Base-by-base conservation (phyloP, 1,140 invertebrate species). In the Manduca sexta region DNA sequence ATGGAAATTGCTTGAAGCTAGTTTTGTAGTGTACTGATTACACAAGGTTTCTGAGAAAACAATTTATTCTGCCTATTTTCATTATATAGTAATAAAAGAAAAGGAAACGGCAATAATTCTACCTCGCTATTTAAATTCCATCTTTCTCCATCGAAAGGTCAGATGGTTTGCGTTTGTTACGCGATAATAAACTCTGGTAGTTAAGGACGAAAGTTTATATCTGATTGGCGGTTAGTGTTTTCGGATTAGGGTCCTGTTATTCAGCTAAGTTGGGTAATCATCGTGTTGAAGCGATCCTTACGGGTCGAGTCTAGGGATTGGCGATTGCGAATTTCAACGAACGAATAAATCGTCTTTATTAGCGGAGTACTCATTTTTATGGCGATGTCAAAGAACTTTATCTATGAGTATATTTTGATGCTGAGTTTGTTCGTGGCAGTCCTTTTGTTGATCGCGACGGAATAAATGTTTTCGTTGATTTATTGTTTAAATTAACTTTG, bases 201-300 rank as follows among this genome's bases (percentile, higher is more conserved):
- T 38, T 17, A 2, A 1, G 2, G 0, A 5, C 7, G 5, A 16
- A 40, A 15, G 38, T 40, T 18, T 17, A 11, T 40, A 14, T 40
- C 15, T 40, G 38, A 16, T 16, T 40, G 38, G 10, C 38, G 30
- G 30, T 39, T 12, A n/a, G 38, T 37, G 33, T 50, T 56, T 60
- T 53, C 42, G 50, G 45, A 53, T 68, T 57, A 52, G 44, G 43
- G 49, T 56, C 41, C 49, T 56, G 57, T 66, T 63, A 64, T 52
- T 52, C 45, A 52, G 50, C 34, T 64, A 64, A 67, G 45, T 62
- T 57, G 50, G 49, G 45, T 55, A 62, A 67, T 61, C 60, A 60
- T 67, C 49, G 40, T 54, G 51, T 52, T 60, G 50, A 45, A 58
- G 50, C 54, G 49, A 56, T 61, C 57, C 54, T 59, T 41, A 52